Conservation (phyloP, 2,113 vertebrate species). For the Oncorhynchus clarkii region DNA sequence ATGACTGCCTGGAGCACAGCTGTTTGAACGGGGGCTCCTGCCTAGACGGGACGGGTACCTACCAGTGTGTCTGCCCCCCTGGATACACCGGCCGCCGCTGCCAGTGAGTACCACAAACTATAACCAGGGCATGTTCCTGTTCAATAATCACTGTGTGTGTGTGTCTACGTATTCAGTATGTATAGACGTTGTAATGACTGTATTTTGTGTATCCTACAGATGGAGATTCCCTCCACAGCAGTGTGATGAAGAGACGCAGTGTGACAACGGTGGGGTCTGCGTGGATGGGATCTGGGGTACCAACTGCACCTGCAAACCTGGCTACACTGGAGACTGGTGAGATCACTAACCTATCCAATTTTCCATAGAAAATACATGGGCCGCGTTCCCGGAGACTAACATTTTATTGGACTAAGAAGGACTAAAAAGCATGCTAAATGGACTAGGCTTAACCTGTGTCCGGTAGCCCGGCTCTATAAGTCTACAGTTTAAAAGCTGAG, state of each 20-base stretch:
- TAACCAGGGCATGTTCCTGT: no score
- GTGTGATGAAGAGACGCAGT: conserved; percentile 77
- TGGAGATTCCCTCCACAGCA: conserved; percentile 76
- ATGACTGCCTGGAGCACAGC: conserved; percentile 79
- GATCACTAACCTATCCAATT: conserved; percentile 3
- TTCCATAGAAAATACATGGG: background rate
- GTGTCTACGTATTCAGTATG: background rate
- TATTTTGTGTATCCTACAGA: conserved; percentile 60
- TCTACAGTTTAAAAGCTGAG: no score
- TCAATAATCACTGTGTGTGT: background rate
- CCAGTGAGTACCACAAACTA: conserved; percentile 76
- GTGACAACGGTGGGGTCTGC: conserved; percentile 78
- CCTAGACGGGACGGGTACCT: conserved; percentile 57
- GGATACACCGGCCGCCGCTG: conserved; percentile 77
- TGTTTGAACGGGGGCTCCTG: conserved; percentile 81
- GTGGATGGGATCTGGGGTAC: conserved; percentile 70
- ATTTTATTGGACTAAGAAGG: background rate
- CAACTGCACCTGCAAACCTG: conserved; percentile 88
- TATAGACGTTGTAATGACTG: background rate
- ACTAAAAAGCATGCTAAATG: no score
- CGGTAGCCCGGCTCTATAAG: no score
- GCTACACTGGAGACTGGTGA: conserved; percentile 82
- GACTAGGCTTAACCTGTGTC: no score
- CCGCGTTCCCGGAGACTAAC: background rate
- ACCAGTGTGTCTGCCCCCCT: conserved; percentile 78